Evolutionary conservation across 2,888 invertebrate species (phyloP), one percentile per base, ranked within the genome.

Genomic region (Strigamia transsilvanica): DNA sequence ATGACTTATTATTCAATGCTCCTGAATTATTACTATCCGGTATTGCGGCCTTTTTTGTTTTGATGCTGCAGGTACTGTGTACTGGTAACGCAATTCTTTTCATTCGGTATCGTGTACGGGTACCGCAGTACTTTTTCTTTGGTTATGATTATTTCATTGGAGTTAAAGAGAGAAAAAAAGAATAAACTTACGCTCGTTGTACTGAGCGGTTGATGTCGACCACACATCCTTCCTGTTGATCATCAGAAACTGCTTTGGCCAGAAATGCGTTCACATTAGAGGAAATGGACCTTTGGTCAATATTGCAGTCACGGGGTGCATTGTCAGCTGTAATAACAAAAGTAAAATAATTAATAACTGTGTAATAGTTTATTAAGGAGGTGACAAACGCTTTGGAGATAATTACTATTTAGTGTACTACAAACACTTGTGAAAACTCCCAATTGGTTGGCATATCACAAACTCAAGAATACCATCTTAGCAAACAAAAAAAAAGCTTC

Each of bases 201-300:
- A 27, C 73, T 32, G 73, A 73, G 21, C 79, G 38, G 79, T 79
- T 79, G 79, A 51, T 27, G 56, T 80, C 80, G 12, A 61, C 77
- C 32, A 83, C 41, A 73, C 83, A 83, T 27, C 83, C 83, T 73
- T 82, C 42, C 12, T 82, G 56, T 56, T 82, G 81, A 77, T 41
- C 66, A 38, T 42, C 10, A 27, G 82, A 42, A 79, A 83, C 78
- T 3, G 73, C 23, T 32, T 83, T 81, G 23, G 77, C 51, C 32
- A 81, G 32, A 46, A 81, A 66, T 21, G 83, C 80, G 2, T 23
- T 32, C 10, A 82, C 82, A 34, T 82, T 82, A 21, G 82, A 32
- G 15, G 82, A 81, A 77, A 23, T 56, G 15, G 32, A 41, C 21
- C 78, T 18, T 21, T 42, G 66, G 21, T 61, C 80, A 9, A 79